Evolutionary conservation across 2,113 vertebrate genomes (phyloP), one percentile per base, ranked within the genome.

Genomic region (Pipra filicauda): DNA sequence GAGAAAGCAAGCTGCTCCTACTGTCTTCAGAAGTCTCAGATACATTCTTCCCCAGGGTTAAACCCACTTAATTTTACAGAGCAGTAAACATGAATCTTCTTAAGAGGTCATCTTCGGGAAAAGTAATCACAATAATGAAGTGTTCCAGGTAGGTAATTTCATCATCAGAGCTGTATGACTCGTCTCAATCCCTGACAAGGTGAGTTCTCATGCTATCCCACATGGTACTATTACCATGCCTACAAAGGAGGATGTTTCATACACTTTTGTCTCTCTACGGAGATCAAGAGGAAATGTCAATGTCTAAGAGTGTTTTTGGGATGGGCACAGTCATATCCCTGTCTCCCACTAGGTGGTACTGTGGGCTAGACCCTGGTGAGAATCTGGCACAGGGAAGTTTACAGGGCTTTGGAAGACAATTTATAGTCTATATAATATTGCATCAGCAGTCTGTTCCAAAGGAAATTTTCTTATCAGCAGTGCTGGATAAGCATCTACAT

Each of bases 341-440:
- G 1, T 6, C 22, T 58, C 65, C 96, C 96, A 89, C 96, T 95
- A 97, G 96, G 79, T 96, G 95, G 93, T 91, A 81, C 79, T 97
- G 92, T 91, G 96, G 76, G 11, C 73, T 85, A 94, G 92, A 87
- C 23, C 61, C 76, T 75, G 30, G 6, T 52, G 57, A 75, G 35
- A 20, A 18, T 13, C 16, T 3, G 37, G 49, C 52, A 1, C 9
- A 5, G 48, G 30, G 39, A 33, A 52, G 31, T 31, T 15, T 13
- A 1, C 5, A 1, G 35, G 9, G 3, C 8, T 31, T 65, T 84
- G 61, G 28, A 54, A 67, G 61, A 55, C 44, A 81, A 81, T 86
- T 91, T 81, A 81, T 61, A n/a, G 82, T 61, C 46, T 52, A 18
- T 13, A 22, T 81, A 69, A 37, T 31, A 12, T 69, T 75, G 37